Evolutionary conservation across 1,140 invertebrate species (phyloP), one percentile per base, ranked within the genome.

Genomic region (Achroia grisella): DNA sequence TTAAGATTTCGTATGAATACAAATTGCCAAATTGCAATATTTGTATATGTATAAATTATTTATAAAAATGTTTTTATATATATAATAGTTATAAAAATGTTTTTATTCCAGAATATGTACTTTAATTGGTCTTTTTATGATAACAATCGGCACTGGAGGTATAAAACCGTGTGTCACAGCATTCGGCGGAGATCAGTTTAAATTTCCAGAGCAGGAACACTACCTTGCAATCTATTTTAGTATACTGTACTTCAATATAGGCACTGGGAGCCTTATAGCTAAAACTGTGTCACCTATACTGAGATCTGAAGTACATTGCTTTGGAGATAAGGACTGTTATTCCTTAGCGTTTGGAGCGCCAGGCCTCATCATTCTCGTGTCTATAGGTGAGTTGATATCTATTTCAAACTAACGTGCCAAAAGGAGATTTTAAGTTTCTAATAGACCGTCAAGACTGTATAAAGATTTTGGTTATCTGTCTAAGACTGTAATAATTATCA

Each of bases 161-260:
- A 97, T 97, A 61, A 97, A 97, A 69, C 95, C 96, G 1, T 97
- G 95, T 76, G 95, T 97, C 0, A 89, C 93, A 0, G 91, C 95
- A 0, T 97, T 97, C 73, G 96, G 95, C n/a, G 95, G 94, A 2
- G 95, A 97, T 71, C 96, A 97, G 82, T 95, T 95, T 65, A 58
- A 81, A 30, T 50, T 91, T 2, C 91, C 92, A 1, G 80, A 89
- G 56, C 91, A 90, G 70, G 90, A 85, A 37, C 70, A 72, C 15
- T 63, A 89, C 45, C 68, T 91, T 2, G 68, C 83, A 2, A 66
- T 88, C n/a, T 93, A 91, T 66, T 94, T 93, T 66, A 92, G 90
- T 4, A 72, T 92, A 2, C 89, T 93, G 51, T 93, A 93, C 67
- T 90, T 92, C 56, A 86, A 87, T 27, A 89, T 93, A 44, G 93